Conservation (phyloP, 2,113 vertebrate species). For the Dinomys branickii region DNA sequence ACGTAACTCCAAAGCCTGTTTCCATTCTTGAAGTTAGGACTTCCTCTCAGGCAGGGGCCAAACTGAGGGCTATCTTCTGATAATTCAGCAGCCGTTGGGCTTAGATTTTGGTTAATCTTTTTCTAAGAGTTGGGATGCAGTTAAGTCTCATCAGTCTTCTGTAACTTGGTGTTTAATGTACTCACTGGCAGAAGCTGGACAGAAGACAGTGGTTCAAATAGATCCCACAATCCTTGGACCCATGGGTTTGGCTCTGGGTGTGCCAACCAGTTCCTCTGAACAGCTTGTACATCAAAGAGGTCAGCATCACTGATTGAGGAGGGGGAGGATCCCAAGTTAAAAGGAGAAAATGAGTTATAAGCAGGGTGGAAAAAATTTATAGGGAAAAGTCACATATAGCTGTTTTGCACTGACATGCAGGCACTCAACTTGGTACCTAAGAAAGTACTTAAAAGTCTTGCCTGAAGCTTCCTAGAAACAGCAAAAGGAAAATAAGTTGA, state of each 20-base stretch:
- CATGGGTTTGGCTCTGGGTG: not conserved
- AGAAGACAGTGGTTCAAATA: not conserved
- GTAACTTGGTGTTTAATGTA: not conserved
- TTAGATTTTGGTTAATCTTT: not conserved
- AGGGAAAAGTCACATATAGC: slow-evolving; percentile 7
- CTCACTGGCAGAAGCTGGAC: not conserved
- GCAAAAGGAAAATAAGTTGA: slow-evolving; percentile 58
- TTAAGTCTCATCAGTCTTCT: not conserved
- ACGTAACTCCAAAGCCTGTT: not conserved
- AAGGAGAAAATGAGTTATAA: slow-evolving; percentile 29
- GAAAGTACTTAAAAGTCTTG: slow-evolving; percentile 60
- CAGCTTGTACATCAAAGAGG: not conserved
- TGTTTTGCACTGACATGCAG: slow-evolving; percentile 38
- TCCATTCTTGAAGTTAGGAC: not conserved
- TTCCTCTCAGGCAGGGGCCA: not conserved
- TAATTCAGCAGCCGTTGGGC: not conserved
- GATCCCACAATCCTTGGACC: not conserved
- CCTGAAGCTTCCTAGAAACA: slow-evolving; percentile 62
- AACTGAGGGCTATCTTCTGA: not conserved
- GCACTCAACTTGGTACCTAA: not conserved
- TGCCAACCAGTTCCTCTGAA: not conserved
- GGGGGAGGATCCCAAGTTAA: not conserved
- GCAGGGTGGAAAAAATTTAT: slow-evolving; percentile 7
- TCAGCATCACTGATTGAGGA: not conserved
- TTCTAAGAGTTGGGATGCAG: not conserved